Conservation (phyloP, 2,888 invertebrate genomes). For the Lysandra bellargus region DNA sequence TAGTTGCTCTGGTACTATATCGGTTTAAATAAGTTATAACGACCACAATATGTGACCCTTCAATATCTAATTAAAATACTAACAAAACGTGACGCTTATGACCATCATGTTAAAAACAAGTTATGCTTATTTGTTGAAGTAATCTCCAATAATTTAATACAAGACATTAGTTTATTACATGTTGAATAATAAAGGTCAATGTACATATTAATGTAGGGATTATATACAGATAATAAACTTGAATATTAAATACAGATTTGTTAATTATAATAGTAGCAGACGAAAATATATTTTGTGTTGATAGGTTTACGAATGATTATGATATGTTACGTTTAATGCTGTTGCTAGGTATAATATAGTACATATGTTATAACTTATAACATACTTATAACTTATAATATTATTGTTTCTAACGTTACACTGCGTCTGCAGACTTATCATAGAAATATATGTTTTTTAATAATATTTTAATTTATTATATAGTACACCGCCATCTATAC, state of each 20-base stretch:
- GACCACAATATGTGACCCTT: background rate
- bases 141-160: background rate
- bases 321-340: background rate
- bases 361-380: no score
- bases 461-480: no score
- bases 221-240: background rate
- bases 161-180: background rate
- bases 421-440: no score
- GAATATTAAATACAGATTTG: background rate
- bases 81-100: no score
- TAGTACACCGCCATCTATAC: background rate
- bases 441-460: no score
- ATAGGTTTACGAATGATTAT: background rate
- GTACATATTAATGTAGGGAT: slow-evolving; percentile 6
- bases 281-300: background rate
- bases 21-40: background rate
- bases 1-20: background rate
- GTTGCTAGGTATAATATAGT: background rate
- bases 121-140: slow-evolving; percentile 1
- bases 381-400: no score
- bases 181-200: slow-evolving; percentile 5
- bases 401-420: no score
- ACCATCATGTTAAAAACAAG: background rate
- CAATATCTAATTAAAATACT: background rate
- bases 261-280: background rate